phyloP scores from a whole-genome alignment of 1,140 invertebrate species.

The Zaprionus ornatus region DNA sequence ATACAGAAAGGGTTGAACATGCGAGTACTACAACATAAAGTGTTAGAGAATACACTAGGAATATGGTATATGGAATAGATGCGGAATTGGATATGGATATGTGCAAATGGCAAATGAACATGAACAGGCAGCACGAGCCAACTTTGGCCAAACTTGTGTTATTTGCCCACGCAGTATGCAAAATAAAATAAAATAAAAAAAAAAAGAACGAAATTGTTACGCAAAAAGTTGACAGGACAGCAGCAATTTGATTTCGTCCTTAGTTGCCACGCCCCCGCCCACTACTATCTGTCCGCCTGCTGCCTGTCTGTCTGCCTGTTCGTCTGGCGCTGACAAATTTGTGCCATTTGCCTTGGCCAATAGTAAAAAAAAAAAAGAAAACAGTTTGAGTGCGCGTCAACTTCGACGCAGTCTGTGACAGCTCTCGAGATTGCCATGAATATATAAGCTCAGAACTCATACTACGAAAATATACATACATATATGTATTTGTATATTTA shows the following conservation, averaged over 20 bases:
- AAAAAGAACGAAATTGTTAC: constrained; percentile 51
- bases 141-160: constrained; percentile 74
- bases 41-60: constrained; percentile 15
- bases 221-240: constrained; percentile 70
- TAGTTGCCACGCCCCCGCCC: constrained; percentile 24
- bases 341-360: constrained; percentile 59
- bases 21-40: constrained; percentile 18
- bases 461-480: constrained; percentile 24
- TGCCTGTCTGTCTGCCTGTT: constrained; percentile 8
- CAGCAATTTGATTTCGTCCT: constrained; percentile 73
- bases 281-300: not conserved
- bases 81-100: too few species aligned
- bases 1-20: constrained; percentile 31
- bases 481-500: constrained; percentile 18
- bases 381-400: constrained; percentile 46
- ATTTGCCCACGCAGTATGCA: constrained; percentile 60
- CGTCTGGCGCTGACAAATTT: constrained; percentile 54
- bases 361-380: constrained; percentile 64
- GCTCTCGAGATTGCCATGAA: constrained; percentile 74
- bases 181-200: constrained; percentile 70
- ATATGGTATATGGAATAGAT: constrained; percentile 19
- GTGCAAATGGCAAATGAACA: constrained; percentile 30
- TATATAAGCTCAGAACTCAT: constrained; percentile 51
- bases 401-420: constrained; percentile 63
- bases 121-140: constrained; percentile 42